Base-by-base conservation (phyloP, 1,140 invertebrate genomes). In the Eubasilissa regina region DNA sequence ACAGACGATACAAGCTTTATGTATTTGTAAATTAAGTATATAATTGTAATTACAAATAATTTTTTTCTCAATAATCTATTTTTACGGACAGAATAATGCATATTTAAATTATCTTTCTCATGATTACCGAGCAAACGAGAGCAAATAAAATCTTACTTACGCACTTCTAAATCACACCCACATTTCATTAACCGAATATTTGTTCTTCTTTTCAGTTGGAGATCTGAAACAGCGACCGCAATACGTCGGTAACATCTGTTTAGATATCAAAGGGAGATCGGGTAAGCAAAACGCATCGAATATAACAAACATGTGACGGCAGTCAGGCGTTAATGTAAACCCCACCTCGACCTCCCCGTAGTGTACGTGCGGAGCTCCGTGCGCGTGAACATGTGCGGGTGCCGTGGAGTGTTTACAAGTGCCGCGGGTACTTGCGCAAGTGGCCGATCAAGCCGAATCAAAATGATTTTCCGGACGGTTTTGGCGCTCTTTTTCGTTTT, bases 261-360 rank as follows among this genome's bases (percentile, higher is more conserved):
- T 25, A 35, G 47, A 53, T 73, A 73, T 73, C 68, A 73, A 73
- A 73, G 68, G 68, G 56, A 53, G 51, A 35, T 73, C 48, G 47
- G 13, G 68, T 53, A 73, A 55, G 51, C 68, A 73, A 53, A 51
- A 73, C 68, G 51, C 68, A 35, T 35, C 19, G 68, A 73, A 43
- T 53, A 55, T 73, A 73, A 73, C 51, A 73, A 73, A 55, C 51
- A 73, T 73, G 68, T 73, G 68, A 73, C 51, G 68, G 21, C 68
- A 73, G 68, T 55, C 21, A 35, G 25, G 68, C 68, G 51, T 73
- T 73, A 73, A 73, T 75, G 73, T 75, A 75, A 75, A 47, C 73
- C 43, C 73, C 9, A 21, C 51, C 58, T 25, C 11, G 21, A 53
- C 15, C 44, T 9, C 44, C 44, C 44, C 4, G 12, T 48, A 44